These are phyloP conservation scores for Caenorhabditis panamensis DNA, from an alignment of 2,888 invertebrate species.

Conservation along the genomic window DNA sequence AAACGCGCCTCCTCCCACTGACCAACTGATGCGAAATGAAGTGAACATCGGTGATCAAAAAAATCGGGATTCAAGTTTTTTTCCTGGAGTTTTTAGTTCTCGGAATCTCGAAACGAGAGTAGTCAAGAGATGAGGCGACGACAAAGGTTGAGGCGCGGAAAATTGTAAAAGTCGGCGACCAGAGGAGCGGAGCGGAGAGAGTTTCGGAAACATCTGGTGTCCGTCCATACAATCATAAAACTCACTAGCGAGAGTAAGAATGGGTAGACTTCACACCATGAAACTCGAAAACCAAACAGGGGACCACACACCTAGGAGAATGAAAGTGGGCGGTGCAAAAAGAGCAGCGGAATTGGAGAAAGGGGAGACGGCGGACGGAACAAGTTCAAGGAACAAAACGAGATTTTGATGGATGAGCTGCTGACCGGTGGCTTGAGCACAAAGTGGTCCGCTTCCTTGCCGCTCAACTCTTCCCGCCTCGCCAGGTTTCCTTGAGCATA, in stretches of 20 bases:
- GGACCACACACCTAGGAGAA: too few species aligned
- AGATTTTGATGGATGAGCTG: constrained; percentile 59
- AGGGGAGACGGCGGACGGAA: constrained; percentile 23
- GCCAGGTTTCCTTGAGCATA: constrained; percentile 41
- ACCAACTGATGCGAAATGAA: constrained; percentile 43
- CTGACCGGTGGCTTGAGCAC: constrained; percentile 55
- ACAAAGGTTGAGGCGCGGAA: too few species aligned
- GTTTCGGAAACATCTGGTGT: constrained; percentile 38
- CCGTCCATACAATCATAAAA: constrained; percentile 45
- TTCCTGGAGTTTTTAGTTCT: too few species aligned
- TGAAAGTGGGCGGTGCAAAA: too few species aligned
- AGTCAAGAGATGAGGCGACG: too few species aligned
- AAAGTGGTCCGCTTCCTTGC: constrained; percentile 21
- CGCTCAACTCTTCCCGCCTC: constrained; percentile 15
- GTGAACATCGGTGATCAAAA: constrained; percentile 49
- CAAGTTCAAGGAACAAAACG: constrained; percentile 56
- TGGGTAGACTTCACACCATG: background rate
- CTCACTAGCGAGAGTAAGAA: background rate
- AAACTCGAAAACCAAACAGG: too few species aligned
- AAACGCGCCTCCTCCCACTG: constrained; percentile 20
- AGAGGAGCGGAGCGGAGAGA: constrained; percentile 14
- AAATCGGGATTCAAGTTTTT: constrained; percentile 3
- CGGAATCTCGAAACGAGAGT: too few species aligned
- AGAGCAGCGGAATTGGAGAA: constrained; percentile 17
- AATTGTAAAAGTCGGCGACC: too few species aligned